These are phyloP conservation scores for Catalaphyllia jardinei DNA, from an alignment of 64 coral and sea anemone species.

Conservation along the genomic window DNA sequence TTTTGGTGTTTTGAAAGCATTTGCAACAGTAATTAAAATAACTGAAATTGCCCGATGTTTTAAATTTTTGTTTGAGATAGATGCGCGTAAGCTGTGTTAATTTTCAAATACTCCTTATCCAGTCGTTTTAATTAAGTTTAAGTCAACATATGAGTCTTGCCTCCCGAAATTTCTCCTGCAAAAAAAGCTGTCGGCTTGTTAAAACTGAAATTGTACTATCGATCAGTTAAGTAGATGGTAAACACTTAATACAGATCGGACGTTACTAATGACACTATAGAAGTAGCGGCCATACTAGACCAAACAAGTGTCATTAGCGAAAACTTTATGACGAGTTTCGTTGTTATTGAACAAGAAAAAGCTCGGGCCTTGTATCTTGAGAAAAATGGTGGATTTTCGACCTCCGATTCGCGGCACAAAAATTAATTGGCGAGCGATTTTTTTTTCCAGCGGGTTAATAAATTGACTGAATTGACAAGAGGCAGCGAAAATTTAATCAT, in stretches of 20 bases:
- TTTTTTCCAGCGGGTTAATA: too few species aligned
- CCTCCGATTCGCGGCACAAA: too few species aligned
- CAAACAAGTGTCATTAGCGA: not conserved
- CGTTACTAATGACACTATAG: not conserved
- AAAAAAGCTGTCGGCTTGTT: not conserved
- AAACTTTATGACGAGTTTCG: not conserved
- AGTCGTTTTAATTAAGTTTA: too few species aligned
- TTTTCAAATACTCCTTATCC: not conserved
- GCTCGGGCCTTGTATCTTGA: not conserved
- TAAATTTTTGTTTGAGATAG: not conserved
- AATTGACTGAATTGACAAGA: too few species aligned
- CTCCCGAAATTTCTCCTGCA: not conserved
- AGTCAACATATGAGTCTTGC: too few species aligned
- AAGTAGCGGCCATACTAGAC: too few species aligned
- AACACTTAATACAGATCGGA: not conserved
- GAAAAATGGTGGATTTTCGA: too few species aligned
- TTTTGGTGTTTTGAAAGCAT: not conserved
- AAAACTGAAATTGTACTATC: not conserved
- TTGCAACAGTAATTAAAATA: not conserved
- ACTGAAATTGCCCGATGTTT: not conserved
- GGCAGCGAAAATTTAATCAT: too few species aligned
- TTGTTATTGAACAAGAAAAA: not conserved
- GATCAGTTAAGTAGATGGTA: not conserved
- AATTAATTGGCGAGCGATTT: too few species aligned
- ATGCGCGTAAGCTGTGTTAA: not conserved